Evolutionary conservation across 2,113 vertebrate genomes (phyloP), one percentile per base, ranked within the genome.

Genomic region (Ifrita kowaldi): DNA sequence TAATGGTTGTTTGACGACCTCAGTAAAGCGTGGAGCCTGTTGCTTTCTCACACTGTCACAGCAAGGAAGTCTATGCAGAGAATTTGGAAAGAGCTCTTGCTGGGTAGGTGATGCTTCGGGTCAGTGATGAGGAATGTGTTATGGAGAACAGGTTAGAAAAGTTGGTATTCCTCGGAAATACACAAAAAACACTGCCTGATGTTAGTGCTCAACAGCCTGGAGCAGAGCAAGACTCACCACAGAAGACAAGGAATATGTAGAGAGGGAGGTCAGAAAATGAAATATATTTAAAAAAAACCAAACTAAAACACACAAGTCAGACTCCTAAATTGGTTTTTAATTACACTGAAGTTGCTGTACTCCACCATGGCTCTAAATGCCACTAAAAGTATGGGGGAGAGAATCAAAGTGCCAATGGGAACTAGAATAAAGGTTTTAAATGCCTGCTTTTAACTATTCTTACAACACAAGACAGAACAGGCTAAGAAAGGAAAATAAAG

Each of bases 1-100:
- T 97, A 85, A 79, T 95, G 81, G 87, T 27, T 88, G 53, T 64
- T 75, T 95, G 55, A 86, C 1, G n/a, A 79, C 83, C 82, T 94
- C 9, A 46, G 82, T 11, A 49, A 88, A 93, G 27, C 24, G 46
- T 80, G 69, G 70, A 79, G 77, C 30, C 7, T n/a, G 26, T 82
- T 67, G 68, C 42, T 70, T 95, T 81, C 60, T 12, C 28, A 13
- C 3, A 1, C 27, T 85, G 75, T 62, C 81, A 65, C 82, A 62
- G 67, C 77, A 79, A 89, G 77, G 41, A 71, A 59, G 16, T 20
- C 49, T 26, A 9, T 20, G 87, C 70, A n/a, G 53, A 73, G 81
- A 75, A 78, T 39, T 18, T 33, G 52, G 65, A 73, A 73, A 52
- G 37, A 20, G 24, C 9, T 53, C 57, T 41, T 44, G 57, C 78